A percentile compares a stretch with the other conserved stretches of the same genome.
Evolutionary conservation across 2,113 vertebrate species (phyloP).

Genomic region (Alethe diademata): DNA sequence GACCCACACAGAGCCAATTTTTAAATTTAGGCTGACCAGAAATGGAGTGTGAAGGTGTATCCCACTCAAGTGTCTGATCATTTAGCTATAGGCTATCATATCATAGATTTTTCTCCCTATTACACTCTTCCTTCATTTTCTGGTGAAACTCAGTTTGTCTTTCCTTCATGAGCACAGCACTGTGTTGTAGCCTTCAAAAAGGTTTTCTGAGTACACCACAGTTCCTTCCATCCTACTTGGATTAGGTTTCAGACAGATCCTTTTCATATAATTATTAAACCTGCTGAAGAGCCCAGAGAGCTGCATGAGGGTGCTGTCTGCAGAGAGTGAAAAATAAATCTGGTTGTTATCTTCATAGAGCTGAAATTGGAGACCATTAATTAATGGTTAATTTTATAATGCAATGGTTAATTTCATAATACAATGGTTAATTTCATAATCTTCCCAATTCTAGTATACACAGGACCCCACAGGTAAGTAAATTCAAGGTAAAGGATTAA

Average conservation of each 20-base stretch:
- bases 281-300: not conserved
- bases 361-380: not conserved
- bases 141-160: not conserved
- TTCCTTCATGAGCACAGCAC: not conserved
- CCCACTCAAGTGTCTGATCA: not conserved
- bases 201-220: not conserved
- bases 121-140: not conserved
- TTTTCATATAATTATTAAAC: not conserved
- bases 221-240: not conserved
- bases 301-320: not conserved
- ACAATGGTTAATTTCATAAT: not conserved
- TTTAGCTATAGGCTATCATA: not conserved
- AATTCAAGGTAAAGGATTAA: constrained; percentile 20
- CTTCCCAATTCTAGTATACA: not conserved
- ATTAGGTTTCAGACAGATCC: not conserved
- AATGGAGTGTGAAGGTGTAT: not conserved
- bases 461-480: not conserved
- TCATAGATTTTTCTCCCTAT: not conserved
- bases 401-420: not conserved
- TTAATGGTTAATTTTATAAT: not conserved
- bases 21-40: not conserved
- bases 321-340: constrained; percentile 1
- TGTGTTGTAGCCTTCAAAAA: not conserved
- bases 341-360: not conserved
- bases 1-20: rapidly evolving